These are phyloP conservation scores for Metopolophium dirhodum DNA, from an alignment of 1,140 invertebrate genomes.

Conservation along the genomic window DNA sequence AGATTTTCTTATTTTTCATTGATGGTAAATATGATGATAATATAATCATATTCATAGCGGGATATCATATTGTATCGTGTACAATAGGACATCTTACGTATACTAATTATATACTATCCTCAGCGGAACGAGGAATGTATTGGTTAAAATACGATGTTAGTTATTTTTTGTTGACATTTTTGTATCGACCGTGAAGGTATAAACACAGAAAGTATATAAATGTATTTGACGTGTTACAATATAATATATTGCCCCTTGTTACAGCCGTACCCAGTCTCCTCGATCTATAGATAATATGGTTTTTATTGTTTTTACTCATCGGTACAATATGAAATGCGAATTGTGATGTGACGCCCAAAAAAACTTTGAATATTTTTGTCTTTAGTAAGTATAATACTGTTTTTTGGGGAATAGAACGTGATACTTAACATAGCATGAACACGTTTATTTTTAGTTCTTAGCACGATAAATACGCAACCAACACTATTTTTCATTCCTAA, in stretches of 20 bases:
- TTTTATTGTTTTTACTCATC: neutral
- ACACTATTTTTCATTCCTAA: neutral
- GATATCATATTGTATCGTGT: too few species aligned
- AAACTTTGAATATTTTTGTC: neutral
- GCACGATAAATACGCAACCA: neutral
- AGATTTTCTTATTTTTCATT: too few species aligned
- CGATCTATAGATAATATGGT: neutral
- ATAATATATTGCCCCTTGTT: neutral
- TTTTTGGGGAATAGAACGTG: neutral
- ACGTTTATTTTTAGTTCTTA: neutral
- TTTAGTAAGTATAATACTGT: neutral
- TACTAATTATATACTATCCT: too few species aligned
- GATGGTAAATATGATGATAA: too few species aligned
- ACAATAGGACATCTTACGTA: too few species aligned
- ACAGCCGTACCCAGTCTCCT: neutral
- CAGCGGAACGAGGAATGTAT: too few species aligned
- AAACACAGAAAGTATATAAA: neutral
- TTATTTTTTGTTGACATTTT: neutral
- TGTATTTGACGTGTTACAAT: too few species aligned
- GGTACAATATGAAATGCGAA: neutral
- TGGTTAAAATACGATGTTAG: neutral
- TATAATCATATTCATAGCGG: too few species aligned
- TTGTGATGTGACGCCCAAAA: neutral
- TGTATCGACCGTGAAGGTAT: neutral
- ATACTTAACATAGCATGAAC: neutral